Percentiles rank a stretch among this genome's conserved stretches.
These are phyloP conservation scores for Pachymerium ferrugineum DNA, from an alignment of 2,888 invertebrate species.

Conservation along the genomic window DNA sequence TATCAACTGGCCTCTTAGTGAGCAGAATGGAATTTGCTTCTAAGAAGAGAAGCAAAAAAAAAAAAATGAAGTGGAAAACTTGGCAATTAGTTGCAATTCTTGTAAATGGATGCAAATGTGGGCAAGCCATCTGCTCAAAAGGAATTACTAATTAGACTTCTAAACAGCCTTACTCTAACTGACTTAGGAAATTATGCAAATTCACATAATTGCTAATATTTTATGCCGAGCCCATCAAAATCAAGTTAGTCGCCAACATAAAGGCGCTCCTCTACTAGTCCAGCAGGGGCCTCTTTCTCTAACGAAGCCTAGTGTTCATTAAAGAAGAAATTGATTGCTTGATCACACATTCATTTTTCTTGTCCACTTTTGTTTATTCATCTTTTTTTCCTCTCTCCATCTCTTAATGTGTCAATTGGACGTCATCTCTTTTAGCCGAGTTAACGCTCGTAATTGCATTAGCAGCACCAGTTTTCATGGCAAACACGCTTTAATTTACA, in stretches of 20 bases:
- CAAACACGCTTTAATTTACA: slow-evolving; percentile 32
- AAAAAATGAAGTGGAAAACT: slow-evolving; percentile 16
- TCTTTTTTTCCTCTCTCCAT: neutral
- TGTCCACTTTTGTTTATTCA: neutral
- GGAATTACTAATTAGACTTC: slow-evolving; percentile 34
- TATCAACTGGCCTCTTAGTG: slow-evolving; percentile 7
- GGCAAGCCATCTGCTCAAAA: slow-evolving; percentile 34
- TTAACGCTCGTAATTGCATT: slow-evolving; percentile 20
- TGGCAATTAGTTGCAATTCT: slow-evolving; percentile 33
- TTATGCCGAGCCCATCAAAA: slow-evolving; percentile 35
- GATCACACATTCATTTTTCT: neutral
- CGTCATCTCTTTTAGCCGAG: slow-evolving; percentile 10
- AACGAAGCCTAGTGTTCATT: slow-evolving; percentile 15
- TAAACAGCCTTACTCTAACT: slow-evolving; percentile 34
- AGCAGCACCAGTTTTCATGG: slow-evolving; percentile 3
- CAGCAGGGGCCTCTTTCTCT: slow-evolving; percentile 15
- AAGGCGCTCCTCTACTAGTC: slow-evolving; percentile 1
- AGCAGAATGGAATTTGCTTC: too few relatives aligned
- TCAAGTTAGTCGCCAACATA: slow-evolving; percentile 32
- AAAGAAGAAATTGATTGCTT: neutral
- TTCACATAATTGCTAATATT: slow-evolving; percentile 34
- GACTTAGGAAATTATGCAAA: slow-evolving; percentile 35
- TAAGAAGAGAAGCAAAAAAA: neutral
- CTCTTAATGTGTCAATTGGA: neutral
- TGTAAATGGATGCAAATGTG: slow-evolving; percentile 35